Conservation (phyloP, 1,140 invertebrate species). For the Pseudoatta argentina region DNA sequence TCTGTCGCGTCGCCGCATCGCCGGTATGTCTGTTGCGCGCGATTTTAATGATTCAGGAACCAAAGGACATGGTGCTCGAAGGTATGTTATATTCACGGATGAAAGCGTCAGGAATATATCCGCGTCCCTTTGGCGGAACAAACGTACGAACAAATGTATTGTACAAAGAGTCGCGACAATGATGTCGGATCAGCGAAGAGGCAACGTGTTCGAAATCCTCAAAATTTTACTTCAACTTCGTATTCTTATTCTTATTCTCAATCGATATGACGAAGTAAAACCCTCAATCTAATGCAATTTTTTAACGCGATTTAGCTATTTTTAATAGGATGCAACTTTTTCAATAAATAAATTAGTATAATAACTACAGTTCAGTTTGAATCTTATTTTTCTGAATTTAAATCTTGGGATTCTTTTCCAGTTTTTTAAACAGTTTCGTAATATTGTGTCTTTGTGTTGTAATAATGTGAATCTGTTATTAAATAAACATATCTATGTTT, state of each 20-base stretch:
- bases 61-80: neutral
- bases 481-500: neutral
- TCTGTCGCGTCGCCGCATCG: neutral
- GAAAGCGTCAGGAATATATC: neutral
- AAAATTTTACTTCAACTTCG: neutral
- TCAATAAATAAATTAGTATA: conserved; percentile 2
- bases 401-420: neutral
- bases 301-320: neutral
- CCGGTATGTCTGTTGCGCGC: neutral
- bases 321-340: neutral
- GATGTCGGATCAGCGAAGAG: neutral
- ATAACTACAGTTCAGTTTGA: neutral
- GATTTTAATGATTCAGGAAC: conserved; percentile 33
- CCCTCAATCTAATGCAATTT: neutral
- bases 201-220: neutral
- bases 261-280: neutral
- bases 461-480: neutral
- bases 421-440: neutral
- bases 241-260: neutral
- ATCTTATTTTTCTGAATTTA: neutral
- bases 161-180: neutral
- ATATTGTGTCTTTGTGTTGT: neutral
- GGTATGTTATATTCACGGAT: neutral
- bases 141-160: neutral
- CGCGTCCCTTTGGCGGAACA: neutral